A percentile compares a stretch with the other conserved stretches of the same genome.
Conservation (phyloP, 2,797 vertebrate genomes). For the Darevskia nairensis region DNA sequence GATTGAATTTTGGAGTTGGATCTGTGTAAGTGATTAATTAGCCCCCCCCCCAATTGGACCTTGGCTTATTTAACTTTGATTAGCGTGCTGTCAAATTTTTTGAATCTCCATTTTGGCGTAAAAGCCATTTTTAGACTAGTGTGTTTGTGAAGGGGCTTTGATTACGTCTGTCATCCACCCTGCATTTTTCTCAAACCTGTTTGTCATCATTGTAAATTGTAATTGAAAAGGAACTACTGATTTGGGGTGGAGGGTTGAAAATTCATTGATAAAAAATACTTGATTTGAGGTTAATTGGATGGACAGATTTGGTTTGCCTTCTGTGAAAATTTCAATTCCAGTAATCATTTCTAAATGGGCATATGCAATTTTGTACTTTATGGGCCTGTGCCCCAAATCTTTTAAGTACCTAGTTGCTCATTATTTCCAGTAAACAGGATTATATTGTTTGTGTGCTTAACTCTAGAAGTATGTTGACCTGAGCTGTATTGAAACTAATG, state of each 20-base stretch:
- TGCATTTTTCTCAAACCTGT: background rate
- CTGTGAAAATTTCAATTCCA: too few relatives aligned
- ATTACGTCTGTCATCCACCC: background rate
- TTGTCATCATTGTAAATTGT: background rate
- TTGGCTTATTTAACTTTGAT: background rate
- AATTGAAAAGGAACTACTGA: background rate
- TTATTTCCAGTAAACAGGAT: background rate
- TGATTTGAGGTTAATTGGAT: background rate
- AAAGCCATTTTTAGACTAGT: background rate
- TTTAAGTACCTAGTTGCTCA: too few relatives aligned
- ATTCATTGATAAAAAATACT: background rate
- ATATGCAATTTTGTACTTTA: too few relatives aligned
- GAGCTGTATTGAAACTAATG: background rate
- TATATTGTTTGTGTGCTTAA: background rate
- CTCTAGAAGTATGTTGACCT: too few relatives aligned
- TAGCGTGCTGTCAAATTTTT: background rate
- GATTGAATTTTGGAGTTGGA: background rate
- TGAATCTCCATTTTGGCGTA: background rate
- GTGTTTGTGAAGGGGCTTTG: background rate
- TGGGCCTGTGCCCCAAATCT: too few relatives aligned
- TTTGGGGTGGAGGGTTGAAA: background rate
- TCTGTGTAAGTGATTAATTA: background rate
- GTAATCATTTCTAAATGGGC: too few relatives aligned
- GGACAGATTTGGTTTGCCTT: too few relatives aligned
- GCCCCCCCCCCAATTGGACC: too few relatives aligned